phyloP scores from a whole-genome alignment of 1,140 invertebrate species.

The Gyrodactylus bullatarudis region DNA sequence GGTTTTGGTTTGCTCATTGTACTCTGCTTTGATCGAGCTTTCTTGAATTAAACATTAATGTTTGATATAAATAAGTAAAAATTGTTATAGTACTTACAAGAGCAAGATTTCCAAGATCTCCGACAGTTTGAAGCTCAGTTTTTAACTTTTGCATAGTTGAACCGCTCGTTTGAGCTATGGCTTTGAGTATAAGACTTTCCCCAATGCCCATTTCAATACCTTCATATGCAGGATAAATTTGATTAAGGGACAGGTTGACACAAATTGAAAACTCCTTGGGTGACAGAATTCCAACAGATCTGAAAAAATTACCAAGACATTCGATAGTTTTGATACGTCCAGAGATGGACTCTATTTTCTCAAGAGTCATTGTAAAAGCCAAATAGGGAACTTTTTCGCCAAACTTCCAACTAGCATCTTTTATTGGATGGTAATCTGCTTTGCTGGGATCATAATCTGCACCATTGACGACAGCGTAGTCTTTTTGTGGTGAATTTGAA shows the following conservation, averaged over 20 bases:
- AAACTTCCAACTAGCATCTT: conserved; percentile 48
- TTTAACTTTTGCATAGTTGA: neutral
- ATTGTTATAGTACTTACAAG: neutral
- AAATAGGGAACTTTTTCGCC: conserved; percentile 53
- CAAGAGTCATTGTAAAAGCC: conserved; percentile 53
- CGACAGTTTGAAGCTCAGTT: neutral
- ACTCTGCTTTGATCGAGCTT: conserved; percentile 1
- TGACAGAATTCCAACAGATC: conserved; percentile 51
- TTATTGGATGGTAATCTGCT: conserved; percentile 48
- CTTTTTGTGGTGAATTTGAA: no score
- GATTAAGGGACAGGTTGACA: conserved; percentile 73
- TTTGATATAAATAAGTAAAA: neutral
- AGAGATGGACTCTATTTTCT: conserved; percentile 45
- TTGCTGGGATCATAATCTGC: conserved; percentile 37
- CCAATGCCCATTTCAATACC: conserved; percentile 54
- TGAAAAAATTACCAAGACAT: conserved; percentile 62
- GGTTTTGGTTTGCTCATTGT: conserved; percentile 17
- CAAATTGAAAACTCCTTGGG: conserved; percentile 54
- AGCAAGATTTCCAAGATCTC: neutral
- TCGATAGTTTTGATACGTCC: conserved; percentile 57
- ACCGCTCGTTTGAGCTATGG: conserved; percentile 63
- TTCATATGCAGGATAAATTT: conserved; percentile 67
- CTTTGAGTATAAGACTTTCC: conserved; percentile 56
- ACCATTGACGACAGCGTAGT: neutral
- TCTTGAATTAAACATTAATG: neutral